phyloP scores from a whole-genome alignment of 2,113 vertebrate genomes.

The Rhombomys opimus region DNA sequence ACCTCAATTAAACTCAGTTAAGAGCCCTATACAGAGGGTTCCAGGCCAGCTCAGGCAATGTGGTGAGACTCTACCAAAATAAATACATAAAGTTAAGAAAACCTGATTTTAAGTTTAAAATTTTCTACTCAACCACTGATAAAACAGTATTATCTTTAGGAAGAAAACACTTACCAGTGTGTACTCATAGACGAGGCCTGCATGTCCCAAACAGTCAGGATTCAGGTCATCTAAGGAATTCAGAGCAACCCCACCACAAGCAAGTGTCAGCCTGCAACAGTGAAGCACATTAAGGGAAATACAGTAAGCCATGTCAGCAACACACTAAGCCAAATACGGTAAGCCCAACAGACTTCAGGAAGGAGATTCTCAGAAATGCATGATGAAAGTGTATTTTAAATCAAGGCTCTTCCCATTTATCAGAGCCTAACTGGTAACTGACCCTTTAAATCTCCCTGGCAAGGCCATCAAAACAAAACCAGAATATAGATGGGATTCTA shows the following conservation, averaged over 20 bases:
- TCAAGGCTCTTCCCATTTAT: not conserved
- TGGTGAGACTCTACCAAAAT: not conserved
- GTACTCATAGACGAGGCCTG: constrained; percentile 96
- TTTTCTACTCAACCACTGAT: not conserved
- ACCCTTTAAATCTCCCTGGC: not conserved
- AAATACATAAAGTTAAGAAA: not conserved
- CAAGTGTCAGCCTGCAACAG: constrained; percentile 91
- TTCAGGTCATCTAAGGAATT: constrained; percentile 96
- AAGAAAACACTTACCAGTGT: constrained; percentile 90
- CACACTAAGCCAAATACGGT: too few species aligned
- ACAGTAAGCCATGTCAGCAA: not conserved
- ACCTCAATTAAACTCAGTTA: not conserved
- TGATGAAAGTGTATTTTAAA: not conserved
- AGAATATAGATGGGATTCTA: not conserved
- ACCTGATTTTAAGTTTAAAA: not conserved
- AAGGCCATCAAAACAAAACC: not conserved
- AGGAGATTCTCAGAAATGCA: constrained; percentile 5
- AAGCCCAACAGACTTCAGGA: not conserved
- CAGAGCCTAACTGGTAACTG: not conserved
- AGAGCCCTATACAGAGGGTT: not conserved
- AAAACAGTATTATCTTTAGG: not conserved
- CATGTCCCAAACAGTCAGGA: constrained; percentile 93
- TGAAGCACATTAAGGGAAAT: constrained; percentile 2
- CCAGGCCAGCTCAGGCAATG: not conserved
- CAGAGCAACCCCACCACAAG: constrained; percentile 95